phyloP scores from a whole-genome alignment of 64 coral and sea anemone genomes.

The Acropora tenuis region DNA sequence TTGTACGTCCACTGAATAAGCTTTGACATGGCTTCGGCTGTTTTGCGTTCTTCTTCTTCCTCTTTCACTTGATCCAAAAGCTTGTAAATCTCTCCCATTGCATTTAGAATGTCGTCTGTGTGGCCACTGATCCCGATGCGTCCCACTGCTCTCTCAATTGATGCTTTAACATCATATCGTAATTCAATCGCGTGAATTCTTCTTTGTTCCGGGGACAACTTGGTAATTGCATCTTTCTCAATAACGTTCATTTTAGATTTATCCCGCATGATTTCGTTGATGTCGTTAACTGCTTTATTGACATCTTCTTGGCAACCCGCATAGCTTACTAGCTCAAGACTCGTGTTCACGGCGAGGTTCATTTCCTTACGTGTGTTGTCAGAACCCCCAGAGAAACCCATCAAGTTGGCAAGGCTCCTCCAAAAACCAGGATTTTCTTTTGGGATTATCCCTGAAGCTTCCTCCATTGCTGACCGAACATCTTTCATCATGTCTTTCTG shows the following conservation, averaged over 20 bases:
- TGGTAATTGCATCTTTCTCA: slow-evolving; percentile 23
- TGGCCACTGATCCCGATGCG: slow-evolving; percentile 62
- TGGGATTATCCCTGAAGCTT: slow-evolving; percentile 1
- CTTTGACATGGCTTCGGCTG: slow-evolving; percentile 55
- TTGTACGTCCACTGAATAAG: slow-evolving; percentile 58
- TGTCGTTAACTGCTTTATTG: slow-evolving; percentile 34
- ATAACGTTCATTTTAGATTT: slow-evolving; percentile 55
- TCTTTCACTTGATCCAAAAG: slow-evolving; percentile 47
- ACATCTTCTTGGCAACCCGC: slow-evolving; percentile 37
- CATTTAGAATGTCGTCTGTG: slow-evolving; percentile 52
- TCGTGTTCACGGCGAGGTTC: neutral
- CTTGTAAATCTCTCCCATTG: slow-evolving; percentile 34
- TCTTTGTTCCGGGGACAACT: slow-evolving; percentile 1
- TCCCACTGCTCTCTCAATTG: slow-evolving; percentile 20
- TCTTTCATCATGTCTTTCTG: slow-evolving; percentile 63
- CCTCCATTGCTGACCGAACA: slow-evolving; percentile 23
- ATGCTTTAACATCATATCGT: slow-evolving; percentile 20
- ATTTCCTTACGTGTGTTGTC: neutral
- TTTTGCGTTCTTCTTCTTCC: slow-evolving; percentile 36
- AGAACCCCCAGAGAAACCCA: neutral
- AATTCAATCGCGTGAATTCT: slow-evolving; percentile 38
- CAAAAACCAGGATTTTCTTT: neutral
- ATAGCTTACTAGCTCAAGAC: slow-evolving; percentile 25
- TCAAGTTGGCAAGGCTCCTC: neutral
- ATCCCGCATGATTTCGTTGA: slow-evolving; percentile 54